phyloP scores from a whole-genome alignment of 2,797 vertebrate species.

The Pipistrellus pipistrellus region DNA sequence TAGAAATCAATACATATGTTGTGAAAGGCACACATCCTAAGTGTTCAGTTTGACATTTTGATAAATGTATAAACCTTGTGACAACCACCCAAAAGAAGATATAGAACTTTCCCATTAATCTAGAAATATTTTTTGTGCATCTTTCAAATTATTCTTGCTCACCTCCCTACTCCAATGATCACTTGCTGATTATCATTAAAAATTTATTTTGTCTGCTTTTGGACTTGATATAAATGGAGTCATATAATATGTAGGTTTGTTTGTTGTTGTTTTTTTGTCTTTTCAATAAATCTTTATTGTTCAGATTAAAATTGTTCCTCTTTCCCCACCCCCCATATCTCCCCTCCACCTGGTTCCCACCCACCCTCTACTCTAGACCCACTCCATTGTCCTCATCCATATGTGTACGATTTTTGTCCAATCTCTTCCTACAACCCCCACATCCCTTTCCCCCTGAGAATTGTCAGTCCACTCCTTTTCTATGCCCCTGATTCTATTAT shows the following conservation, averaged over 20 bases:
- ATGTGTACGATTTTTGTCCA: too few species aligned
- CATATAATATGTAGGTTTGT: neutral
- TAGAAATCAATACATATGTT: neutral
- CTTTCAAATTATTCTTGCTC: constrained; percentile 13
- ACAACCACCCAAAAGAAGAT: constrained; percentile 7
- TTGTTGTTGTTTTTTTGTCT: neutral
- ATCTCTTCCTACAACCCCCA: too few species aligned
- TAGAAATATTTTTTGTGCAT: constrained; percentile 1
- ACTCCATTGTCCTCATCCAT: too few species aligned
- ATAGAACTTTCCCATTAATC: neutral
- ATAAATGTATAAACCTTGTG: neutral
- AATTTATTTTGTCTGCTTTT: constrained; percentile 39
- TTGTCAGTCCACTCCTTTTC: too few species aligned
- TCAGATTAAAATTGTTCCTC: too few species aligned
- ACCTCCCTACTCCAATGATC: neutral
- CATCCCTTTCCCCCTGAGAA: too few species aligned
- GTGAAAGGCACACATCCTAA: neutral
- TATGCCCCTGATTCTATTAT: too few species aligned
- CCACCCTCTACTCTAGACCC: too few species aligned
- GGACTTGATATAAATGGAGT: constrained; percentile 38
- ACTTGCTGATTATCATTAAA: constrained; percentile 28
- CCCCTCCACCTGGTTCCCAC: too few species aligned
- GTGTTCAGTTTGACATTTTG: constrained; percentile 38
- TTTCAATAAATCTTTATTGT: too few species aligned
- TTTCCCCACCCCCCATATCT: too few species aligned